These are phyloP conservation scores for Phalacrocorax pelagicus DNA, from an alignment of 2,113 vertebrate species.

Conservation along the genomic window DNA sequence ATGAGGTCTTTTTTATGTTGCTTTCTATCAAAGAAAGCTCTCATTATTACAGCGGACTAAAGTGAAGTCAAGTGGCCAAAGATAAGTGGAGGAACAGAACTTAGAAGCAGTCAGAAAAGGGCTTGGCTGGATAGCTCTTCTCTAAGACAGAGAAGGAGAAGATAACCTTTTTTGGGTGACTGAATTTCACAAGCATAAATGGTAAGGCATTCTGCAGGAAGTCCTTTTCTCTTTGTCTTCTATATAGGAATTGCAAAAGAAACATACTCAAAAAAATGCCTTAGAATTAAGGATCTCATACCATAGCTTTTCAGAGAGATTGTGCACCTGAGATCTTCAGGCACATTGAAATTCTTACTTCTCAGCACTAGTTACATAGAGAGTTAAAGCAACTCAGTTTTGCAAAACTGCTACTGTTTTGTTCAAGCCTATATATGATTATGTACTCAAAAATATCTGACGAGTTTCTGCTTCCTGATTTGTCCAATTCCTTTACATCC, in stretches of 20 bases:
- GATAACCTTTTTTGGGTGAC: neutral
- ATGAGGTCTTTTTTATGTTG: neutral
- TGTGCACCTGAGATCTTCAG: neutral
- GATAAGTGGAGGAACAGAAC: neutral
- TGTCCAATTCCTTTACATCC: neutral
- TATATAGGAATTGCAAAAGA: neutral
- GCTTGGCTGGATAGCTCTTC: neutral
- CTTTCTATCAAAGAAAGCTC: conserved; percentile 9
- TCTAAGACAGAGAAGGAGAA: neutral
- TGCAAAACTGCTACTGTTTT: neutral
- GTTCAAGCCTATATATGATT: neutral
- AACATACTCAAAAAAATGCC: neutral
- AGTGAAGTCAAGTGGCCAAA: conserved; percentile 6
- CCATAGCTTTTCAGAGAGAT: neutral
- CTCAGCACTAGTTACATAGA: neutral
- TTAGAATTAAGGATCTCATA: neutral
- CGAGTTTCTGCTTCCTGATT: neutral
- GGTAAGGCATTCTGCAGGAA: neutral
- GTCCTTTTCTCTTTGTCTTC: neutral
- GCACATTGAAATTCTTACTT: neutral
- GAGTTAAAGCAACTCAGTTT: neutral
- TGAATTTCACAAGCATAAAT: neutral
- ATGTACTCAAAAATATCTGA: neutral
- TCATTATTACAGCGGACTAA: neutral
- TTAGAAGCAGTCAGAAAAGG: neutral